Base-by-base conservation (phyloP, 2,888 invertebrate species). In the Clostera curtula region DNA sequence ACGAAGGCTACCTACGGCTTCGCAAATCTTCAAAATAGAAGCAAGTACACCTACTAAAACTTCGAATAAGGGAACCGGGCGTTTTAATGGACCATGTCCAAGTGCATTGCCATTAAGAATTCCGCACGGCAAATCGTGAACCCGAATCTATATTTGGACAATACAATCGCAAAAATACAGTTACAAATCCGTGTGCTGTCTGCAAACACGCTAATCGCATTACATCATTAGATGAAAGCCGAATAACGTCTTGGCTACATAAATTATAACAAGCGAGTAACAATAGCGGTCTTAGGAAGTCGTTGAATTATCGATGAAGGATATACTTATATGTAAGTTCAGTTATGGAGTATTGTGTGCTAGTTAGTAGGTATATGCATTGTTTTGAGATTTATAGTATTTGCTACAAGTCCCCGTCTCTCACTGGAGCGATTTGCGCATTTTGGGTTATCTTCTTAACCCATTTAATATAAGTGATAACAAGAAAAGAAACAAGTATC, bases 151-250 rank as follows among this genome's bases (percentile, higher is more conserved):
- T 21, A 12, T 12, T 7, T n/a, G 4, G 12, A 21, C 8, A n/a
- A 21, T 12, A 21, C 12, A 21, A 12, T 21, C 12, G 21, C 21
- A 21, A n/a, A 18, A 22, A 12, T 12, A 22, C 22, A 22, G 13
- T 22, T 22, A 22, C 13, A 2, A 6, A 20, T 22, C 7, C 13
- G 22, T 22, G 22, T 13, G 4, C 4, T 2, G 22, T 13, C 13
- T 22, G 9, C 1, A 4, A 13, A 22, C 12, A 2, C 5, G 2
- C 6, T 22, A 13, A 13, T 22, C 13, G 22, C 9, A 22, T 22
- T 22, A 22, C 22, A 22, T 22, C 22, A 22, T 22, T 13, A 8
- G 22, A 9, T 22, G 12, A 13, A n/a, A 22, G 13, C 12, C 7
- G n/a, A 11, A 20, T 20, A 8, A 9, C 13, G 19, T 8, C 13